Evolutionary conservation across 2,888 invertebrate genomes (phyloP).

Genomic region (Eupithecia exiguata): DNA sequence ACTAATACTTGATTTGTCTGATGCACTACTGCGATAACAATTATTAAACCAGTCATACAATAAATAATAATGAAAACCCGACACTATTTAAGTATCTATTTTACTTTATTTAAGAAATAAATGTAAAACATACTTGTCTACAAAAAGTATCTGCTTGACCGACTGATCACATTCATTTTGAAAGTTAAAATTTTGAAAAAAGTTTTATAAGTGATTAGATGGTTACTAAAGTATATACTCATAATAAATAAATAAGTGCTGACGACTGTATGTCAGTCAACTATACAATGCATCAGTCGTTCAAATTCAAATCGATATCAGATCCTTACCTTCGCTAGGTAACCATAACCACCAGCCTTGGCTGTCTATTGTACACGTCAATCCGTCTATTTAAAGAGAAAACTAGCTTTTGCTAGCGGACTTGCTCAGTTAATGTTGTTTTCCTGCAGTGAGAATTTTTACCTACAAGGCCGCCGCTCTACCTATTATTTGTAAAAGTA

Average conservation of each 20-base stretch:
- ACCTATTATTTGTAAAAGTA: neutral
- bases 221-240: no score
- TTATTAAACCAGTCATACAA: neutral
- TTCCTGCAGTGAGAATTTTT: neutral
- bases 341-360: conserved; percentile 28
- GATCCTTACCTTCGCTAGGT: conserved; percentile 21
- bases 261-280: neutral
- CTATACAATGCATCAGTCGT: neutral
- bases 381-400: conserved; percentile 35
- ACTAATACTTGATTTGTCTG: neutral
- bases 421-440: neutral
- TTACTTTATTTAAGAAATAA: no score
- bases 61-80: no score
- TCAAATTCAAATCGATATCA: conserved; percentile 22
- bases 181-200: no score
- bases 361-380: conserved; percentile 32
- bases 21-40: neutral
- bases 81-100: no score
- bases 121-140: no score
- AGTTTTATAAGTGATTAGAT: no score
- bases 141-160: no score
- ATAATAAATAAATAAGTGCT: neutral
- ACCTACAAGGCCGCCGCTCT: neutral
- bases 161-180: no score
- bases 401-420: neutral